A percentile compares a stretch with the other conserved stretches of the same genome.
Evolutionary conservation across 2,113 vertebrate species (phyloP).

Genomic region (Plecotus auritus): DNA sequence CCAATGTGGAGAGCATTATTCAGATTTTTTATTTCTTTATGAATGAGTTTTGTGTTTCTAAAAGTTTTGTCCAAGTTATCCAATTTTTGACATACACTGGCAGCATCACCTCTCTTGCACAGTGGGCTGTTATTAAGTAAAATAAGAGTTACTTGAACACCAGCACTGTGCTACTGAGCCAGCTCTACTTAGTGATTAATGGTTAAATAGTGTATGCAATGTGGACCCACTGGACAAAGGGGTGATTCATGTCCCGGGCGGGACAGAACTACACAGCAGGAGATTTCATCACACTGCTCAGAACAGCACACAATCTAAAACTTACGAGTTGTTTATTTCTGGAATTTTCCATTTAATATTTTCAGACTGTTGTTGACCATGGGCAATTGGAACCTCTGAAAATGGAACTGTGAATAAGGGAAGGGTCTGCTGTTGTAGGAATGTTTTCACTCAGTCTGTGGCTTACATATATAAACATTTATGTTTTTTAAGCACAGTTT

Average conservation of each 20-base stretch:
- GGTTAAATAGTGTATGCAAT: not conserved
- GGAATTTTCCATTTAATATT: not conserved
- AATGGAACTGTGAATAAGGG: not conserved
- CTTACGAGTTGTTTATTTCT: not conserved
- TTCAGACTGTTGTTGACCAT: not conserved
- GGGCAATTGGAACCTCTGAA: not conserved
- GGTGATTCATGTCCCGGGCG: not conserved
- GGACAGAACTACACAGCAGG: not conserved
- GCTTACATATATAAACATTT: not conserved
- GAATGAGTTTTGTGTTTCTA: not conserved
- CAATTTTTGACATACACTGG: not conserved
- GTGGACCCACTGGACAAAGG: not conserved
- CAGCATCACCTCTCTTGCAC: not conserved
- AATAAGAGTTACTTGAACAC: not conserved
- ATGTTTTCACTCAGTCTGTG: not conserved
- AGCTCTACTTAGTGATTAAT: not conserved
- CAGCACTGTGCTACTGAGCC: not conserved
- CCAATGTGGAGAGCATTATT: not conserved
- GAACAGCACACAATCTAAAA: not conserved
- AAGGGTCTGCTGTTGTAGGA: not conserved
- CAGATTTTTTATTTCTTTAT: not conserved
- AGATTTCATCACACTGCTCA: not conserved
- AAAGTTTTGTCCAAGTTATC: not conserved
- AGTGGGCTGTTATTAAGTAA: not conserved
- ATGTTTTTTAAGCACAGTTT: constrained; percentile 20